Conservation (phyloP, 1,140 invertebrate species). For the Camponotus floridanus region DNA sequence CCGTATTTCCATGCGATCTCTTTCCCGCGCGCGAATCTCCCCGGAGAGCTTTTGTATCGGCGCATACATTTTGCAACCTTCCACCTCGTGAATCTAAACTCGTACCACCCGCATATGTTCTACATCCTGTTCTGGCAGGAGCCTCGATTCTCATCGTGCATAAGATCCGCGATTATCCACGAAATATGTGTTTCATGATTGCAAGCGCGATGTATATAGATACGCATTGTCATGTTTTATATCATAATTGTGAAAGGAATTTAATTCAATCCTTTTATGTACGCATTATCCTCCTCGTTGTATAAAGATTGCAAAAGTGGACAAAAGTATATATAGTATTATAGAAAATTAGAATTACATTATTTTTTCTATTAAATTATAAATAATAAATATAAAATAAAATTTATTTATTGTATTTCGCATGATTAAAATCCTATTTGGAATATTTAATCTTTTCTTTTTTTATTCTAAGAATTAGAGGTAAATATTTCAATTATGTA, state of each 20-base stretch:
- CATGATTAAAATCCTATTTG: too few relatives aligned
- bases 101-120: not conserved
- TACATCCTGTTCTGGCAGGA: slow-evolving; percentile 8
- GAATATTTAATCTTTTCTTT: too few relatives aligned
- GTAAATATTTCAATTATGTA: too few relatives aligned
- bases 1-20: slow-evolving; percentile 32
- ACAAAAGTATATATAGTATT: too few relatives aligned
- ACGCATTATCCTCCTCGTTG: not conserved
- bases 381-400: too few relatives aligned
- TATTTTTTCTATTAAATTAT: too few relatives aligned
- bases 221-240: not conserved
- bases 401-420: too few relatives aligned
- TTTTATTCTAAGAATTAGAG: too few relatives aligned
- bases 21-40: slow-evolving; percentile 30
- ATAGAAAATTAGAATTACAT: too few relatives aligned
- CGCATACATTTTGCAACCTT: slow-evolving; percentile 19
- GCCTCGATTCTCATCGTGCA: slow-evolving; percentile 11
- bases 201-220: not conserved
- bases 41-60: slow-evolving; percentile 45
- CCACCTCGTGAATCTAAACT: not conserved
- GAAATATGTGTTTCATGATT: not conserved
- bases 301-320: not conserved
- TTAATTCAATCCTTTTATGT: too few relatives aligned
- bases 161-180: slow-evolving; percentile 19
- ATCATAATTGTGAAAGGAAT: not conserved